Evolutionary conservation across 23 tunicate genomes (phyloP), one percentile per base, ranked within the genome.

Genomic region (Corella eumyota): DNA sequence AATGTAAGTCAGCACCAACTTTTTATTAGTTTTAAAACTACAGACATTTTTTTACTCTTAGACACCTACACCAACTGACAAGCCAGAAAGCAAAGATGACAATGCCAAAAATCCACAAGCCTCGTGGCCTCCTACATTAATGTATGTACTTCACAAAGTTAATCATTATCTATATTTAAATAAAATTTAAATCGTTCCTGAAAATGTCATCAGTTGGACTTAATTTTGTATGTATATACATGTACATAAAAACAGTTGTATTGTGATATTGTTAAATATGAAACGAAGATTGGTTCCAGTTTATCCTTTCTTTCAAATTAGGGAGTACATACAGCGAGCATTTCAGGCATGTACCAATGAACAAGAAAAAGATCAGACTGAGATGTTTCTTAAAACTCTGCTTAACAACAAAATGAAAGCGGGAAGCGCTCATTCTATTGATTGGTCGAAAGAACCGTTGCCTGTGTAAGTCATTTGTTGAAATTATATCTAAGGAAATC

Each of bases 271-370:
- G 25, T n/a, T 53, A n/a, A 53, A n/a, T 53, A 11, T 15, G 21
- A 11, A 34, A 7, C 63, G 29, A 27, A 58, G 26, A 26, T 58
- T 29, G 4, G 29, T 58, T 58, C 63, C 30, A 23, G 6, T 19
- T 26, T 60, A 40, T 40, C 48, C 15, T 40, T 9, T 15, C 22
- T 51, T 6, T n/a, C n/a, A n/a, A n/a, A n/a, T 38, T 59, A 93
- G 93, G 95, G 95, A 85, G n/a, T 93, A 93, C 60, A 93, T 93
- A 35, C 77, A 90, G 37, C 59, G 99, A 24, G 84, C 99, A 26
- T 93, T 93, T 56, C 81, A 90, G 47, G 90, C 99, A 47, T 85
- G 95, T 48, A 36, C 37, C 9, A 62, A 57, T 64, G 95, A 93
- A 63, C 69, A 65, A 25, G 87, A 85, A 52, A 93, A 93, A 51